Percentiles rank a stretch among this genome's conserved stretches.
Evolutionary conservation across 2,888 invertebrate genomes (phyloP).

Genomic region (Pristionchus japonicus): DNA sequence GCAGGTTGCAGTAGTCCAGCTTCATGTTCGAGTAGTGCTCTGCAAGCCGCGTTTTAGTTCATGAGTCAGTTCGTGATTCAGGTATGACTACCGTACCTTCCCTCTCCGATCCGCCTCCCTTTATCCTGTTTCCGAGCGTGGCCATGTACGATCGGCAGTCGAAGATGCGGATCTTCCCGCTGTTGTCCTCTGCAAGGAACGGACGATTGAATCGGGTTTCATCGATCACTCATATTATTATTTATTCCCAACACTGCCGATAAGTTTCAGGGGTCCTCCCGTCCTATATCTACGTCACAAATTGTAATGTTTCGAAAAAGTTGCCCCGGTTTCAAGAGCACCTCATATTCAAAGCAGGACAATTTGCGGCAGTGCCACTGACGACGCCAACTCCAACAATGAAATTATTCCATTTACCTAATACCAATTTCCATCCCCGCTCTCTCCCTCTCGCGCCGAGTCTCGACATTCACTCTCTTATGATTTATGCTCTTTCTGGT

Average conservation of each 20-base stretch:
- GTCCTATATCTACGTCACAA: no score
- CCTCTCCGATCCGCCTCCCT: constrained; percentile 97
- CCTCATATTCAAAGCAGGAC: no score
- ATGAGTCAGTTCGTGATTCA: constrained; percentile 24
- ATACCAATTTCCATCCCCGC: no score
- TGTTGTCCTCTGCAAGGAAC: background rate
- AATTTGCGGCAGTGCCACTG: no score
- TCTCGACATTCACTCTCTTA: no score
- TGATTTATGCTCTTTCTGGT: no score
- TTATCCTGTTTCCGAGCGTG: constrained; percentile 94
- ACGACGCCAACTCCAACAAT: no score
- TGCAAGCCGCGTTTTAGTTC: constrained; percentile 60
- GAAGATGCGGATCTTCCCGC: constrained; percentile 77
- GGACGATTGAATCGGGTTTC: background rate
- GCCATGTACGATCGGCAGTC: constrained; percentile 96
- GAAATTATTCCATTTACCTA: no score
- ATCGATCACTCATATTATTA: background rate
- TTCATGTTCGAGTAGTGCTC: constrained; percentile 96
- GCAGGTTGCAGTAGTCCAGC: constrained; percentile 95
- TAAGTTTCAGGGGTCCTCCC: no score
- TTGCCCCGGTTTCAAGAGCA: no score
- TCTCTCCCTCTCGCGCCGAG: no score
- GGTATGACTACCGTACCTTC: constrained; percentile 76
- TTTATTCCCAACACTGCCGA: background rate
- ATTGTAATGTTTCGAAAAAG: no score